Evolutionary conservation across 2,888 invertebrate genomes (phyloP), one percentile per base, ranked within the genome.

Genomic region (Drosophila maculinotata): DNA sequence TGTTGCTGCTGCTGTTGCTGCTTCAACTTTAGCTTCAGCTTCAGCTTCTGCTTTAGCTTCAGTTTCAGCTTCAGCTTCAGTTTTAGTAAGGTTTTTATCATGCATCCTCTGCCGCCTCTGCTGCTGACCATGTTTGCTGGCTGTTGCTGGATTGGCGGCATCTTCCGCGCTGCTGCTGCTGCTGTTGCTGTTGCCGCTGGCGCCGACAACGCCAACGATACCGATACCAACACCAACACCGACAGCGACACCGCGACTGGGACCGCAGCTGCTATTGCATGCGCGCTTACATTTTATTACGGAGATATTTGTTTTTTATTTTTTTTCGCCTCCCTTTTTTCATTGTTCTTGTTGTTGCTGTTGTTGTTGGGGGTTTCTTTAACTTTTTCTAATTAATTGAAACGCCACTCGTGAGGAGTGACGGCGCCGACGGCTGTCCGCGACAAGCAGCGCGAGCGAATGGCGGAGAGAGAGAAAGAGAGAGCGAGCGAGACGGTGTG

Each of bases 311-410:
- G 85, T 86, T 86, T 77, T 69, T 73, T 69, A 28, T 73, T 69
- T 42, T 66, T 33, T 47, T 54, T 35, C 36, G 54, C 31, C 15
- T 57, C 30, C 44, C 28, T 41, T 49, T 59, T 45, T 42, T n/a
- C n/a, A n/a, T n/a, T 58, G 38, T 42, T 38, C 30, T 38, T 48
- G 66, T 59, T 20, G 53, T 64, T 62, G 52, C 53, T 17, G 7
- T 20, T 15, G 8, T 28, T 20, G 23, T 25, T 35, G 49, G 69
- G 69, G 75, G 71, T 74, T 87, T 89, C 79, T 81, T 84, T 83
- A 80, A 78, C 79, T 87, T 86, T 86, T 81, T 86, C 83, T 83
- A 89, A 87, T 87, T 87, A 87, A 87, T 87, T 88, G 87, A 88
- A 84, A 88, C 76, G 87, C 80, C 87, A 81, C 84, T 87, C 82